These are phyloP conservation scores for Peucedramus taeniatus DNA, from an alignment of 2,113 vertebrate species.

Conservation along the genomic window DNA sequence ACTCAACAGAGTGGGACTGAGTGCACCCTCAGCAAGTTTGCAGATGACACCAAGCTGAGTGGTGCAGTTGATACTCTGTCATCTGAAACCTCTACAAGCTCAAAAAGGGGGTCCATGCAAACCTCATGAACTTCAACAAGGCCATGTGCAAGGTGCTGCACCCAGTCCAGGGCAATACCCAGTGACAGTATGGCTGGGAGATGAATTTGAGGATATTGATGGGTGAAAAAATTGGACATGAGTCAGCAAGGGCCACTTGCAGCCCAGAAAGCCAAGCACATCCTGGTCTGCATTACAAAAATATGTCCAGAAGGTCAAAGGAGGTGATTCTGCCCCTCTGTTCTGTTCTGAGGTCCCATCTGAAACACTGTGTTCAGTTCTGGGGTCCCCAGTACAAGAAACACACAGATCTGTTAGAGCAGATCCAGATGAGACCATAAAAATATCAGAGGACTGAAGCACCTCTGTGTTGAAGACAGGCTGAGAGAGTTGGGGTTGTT, in stretches of 20 bases:
- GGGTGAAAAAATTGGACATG: background rate
- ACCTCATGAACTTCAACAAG: background rate
- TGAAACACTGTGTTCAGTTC: background rate
- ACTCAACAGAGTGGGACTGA: background rate
- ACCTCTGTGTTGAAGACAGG: background rate
- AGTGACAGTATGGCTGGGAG: background rate
- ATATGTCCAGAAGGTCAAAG: background rate
- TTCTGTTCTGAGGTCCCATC: background rate
- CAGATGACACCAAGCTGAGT: background rate
- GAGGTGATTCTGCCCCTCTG: background rate
- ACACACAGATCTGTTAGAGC: background rate
- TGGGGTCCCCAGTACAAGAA: background rate
- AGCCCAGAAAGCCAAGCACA: background rate
- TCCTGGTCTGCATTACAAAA: background rate
- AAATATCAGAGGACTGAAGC: background rate
- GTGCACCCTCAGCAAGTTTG: background rate
- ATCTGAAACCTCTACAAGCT: background rate
- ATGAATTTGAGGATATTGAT: background rate
- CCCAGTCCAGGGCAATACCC: background rate
- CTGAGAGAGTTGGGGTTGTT: background rate
- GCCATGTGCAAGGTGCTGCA: background rate
- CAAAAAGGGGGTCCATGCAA: rapidly evolving
- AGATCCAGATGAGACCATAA: background rate
- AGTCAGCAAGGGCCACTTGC: background rate
- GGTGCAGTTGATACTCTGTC: background rate